Conservation (phyloP, 2,888 invertebrate genomes). For the Napeogenes inachia region DNA sequence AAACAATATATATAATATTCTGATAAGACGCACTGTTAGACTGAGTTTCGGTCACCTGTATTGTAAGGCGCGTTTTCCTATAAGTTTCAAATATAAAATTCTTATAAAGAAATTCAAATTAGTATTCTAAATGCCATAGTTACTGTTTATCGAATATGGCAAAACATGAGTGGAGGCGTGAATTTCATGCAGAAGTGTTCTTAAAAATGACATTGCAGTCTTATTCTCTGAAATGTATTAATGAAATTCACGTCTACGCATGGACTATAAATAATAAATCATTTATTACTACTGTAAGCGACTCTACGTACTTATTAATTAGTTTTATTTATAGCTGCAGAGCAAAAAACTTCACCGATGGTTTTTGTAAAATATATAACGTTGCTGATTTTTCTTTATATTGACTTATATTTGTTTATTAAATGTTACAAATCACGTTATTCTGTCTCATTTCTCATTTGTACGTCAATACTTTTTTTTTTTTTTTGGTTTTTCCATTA, state of each 20-base stretch:
- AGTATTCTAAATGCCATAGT: constrained; percentile 15
- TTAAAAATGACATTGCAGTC: not conserved
- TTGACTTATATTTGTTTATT: not conserved
- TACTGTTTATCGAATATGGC: constrained; percentile 12
- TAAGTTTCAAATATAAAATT: not conserved
- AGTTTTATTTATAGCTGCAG: not conserved
- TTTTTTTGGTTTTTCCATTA: no score
- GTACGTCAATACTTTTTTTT: not conserved
- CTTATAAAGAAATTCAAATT: not conserved
- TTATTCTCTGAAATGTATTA: not conserved
- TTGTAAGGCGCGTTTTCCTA: not conserved
- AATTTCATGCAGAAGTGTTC: not conserved
- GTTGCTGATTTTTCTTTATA: not conserved
- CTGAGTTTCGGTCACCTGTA: constrained; percentile 13
- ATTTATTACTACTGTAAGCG: not conserved
- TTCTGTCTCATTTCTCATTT: constrained; percentile 3
- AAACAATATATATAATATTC: no score
- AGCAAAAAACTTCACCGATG: not conserved
- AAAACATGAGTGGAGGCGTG: constrained; percentile 1
- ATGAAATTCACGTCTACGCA: not conserved
- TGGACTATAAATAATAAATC: not conserved
- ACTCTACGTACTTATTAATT: not conserved
- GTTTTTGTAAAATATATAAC: no score
- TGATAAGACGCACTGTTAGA: not conserved
- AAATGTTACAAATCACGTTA: not conserved